A percentile compares a stretch with the other conserved stretches of the same genome.
These are phyloP conservation scores for Gadus macrocephalus DNA, from an alignment of 2,113 vertebrate genomes.

Conservation along the genomic window DNA sequence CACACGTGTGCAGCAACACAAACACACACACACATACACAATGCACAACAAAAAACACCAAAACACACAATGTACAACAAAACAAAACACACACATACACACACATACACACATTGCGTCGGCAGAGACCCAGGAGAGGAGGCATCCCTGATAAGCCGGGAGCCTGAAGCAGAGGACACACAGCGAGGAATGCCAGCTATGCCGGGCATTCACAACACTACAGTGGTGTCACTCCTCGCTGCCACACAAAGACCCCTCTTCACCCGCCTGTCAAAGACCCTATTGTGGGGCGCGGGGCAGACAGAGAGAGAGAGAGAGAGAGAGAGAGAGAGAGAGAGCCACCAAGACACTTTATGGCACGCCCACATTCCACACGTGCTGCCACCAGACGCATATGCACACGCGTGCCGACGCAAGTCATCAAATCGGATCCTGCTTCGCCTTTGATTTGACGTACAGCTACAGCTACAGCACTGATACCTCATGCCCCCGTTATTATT, in stretches of 20 bases:
- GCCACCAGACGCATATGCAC: constrained; percentile 43
- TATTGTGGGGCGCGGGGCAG: constrained; percentile 83
- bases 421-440: too few relatives aligned
- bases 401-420: too few relatives aligned
- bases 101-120: constrained; percentile 50
- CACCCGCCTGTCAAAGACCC: constrained; percentile 91
- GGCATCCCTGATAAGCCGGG: constrained; percentile 76
- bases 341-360: constrained; percentile 88
- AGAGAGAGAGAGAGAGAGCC: constrained; percentile 69
- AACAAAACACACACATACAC: constrained; percentile 26
- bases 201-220: constrained; percentile 94
- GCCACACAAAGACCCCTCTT: constrained; percentile 88
- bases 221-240: constrained; percentile 78
- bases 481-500: too few relatives aligned
- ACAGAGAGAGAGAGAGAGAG: constrained; percentile 64
- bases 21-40: constrained; percentile 34
- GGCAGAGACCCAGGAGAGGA: constrained; percentile 66
- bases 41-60: constrained; percentile 18
- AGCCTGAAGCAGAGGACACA: constrained; percentile 72
- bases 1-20: background rate
- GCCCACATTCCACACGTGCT: constrained; percentile 89
- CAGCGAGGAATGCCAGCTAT: constrained; percentile 87
- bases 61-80: too few relatives aligned
- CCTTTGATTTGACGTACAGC: too few relatives aligned
- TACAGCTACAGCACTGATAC: too few relatives aligned